These are phyloP conservation scores for Dasyornis broadbenti DNA, from an alignment of 2,113 vertebrate genomes.

Conservation along the genomic window DNA sequence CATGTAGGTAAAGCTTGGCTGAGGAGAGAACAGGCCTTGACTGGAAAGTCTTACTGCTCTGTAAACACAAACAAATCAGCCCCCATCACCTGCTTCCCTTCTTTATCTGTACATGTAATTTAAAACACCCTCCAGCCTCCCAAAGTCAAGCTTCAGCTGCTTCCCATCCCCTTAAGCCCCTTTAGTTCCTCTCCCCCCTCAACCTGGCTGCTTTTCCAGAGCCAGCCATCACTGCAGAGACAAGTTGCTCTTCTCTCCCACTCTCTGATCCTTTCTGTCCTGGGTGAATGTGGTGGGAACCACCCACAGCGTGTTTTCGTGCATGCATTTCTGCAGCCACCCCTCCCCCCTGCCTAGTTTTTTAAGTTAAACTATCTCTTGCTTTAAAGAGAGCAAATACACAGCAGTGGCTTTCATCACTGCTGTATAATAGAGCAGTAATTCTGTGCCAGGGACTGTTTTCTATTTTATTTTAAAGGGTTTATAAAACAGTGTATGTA, in stretches of 20 bases:
- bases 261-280: constrained; percentile 64
- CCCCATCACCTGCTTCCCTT: constrained; percentile 58
- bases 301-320: constrained; percentile 56
- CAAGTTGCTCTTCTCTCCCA: constrained; percentile 54
- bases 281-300: constrained; percentile 52
- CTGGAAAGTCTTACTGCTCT: constrained; percentile 29
- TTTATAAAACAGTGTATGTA: constrained; percentile 69
- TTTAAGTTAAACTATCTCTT: constrained; percentile 66
- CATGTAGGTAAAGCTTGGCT: not conserved
- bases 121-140: constrained; percentile 51
- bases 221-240: constrained; percentile 40
- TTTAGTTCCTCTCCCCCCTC: constrained; percentile 16
- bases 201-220: constrained; percentile 35
- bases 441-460: constrained; percentile 67
- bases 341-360: constrained; percentile 25
- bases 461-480: constrained; percentile 70
- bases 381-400: constrained; percentile 66
- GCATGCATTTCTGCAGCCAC: constrained; percentile 50
- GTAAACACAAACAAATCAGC: constrained; percentile 52
- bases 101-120: constrained; percentile 55
- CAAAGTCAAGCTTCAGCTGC: constrained; percentile 56
- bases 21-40: not conserved
- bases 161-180: constrained; percentile 43
- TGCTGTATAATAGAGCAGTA: constrained; percentile 65
- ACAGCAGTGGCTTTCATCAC: constrained; percentile 65